Percentiles rank a stretch among this genome's conserved stretches.
Conservation (phyloP, 2,888 invertebrate genomes). For the Cheilosia urbana region DNA sequence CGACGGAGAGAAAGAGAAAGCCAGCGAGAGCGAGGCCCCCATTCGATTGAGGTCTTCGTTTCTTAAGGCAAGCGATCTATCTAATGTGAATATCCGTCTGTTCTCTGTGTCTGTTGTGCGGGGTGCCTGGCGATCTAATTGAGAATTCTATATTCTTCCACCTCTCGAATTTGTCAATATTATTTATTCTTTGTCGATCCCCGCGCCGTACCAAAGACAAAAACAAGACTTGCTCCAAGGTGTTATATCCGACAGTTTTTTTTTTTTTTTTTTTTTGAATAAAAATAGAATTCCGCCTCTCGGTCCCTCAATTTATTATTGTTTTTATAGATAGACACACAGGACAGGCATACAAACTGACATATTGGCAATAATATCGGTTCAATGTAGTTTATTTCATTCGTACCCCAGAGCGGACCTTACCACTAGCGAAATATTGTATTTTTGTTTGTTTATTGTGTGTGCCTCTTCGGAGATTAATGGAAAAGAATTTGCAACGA, state of each 20-base stretch:
- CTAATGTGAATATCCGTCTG: not conserved
- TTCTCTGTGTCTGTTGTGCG: not conserved
- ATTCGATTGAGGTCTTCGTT: not conserved
- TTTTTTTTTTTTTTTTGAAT: not conserved
- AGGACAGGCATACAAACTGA: slow-evolving; percentile 19
- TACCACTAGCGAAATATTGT: slow-evolving; percentile 15
- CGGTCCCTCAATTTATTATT: slow-evolving; percentile 61
- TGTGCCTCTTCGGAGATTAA: slow-evolving; percentile 20
- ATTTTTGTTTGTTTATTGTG: not conserved
- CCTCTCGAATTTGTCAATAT: slow-evolving; percentile 42
- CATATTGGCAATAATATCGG: slow-evolving; percentile 66
- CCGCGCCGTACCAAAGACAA: slow-evolving; percentile 14
- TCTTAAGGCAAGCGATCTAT: not conserved
- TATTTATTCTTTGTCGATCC: slow-evolving; percentile 9
- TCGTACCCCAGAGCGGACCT: not conserved
- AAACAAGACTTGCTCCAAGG: slow-evolving; percentile 37
- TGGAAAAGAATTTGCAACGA: slow-evolving; percentile 20
- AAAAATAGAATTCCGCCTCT: slow-evolving; percentile 65
- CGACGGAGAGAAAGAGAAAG: not conserved
- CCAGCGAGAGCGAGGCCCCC: not conserved
- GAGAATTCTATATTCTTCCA: slow-evolving; percentile 20
- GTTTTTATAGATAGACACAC: slow-evolving; percentile 50
- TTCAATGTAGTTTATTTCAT: slow-evolving; percentile 49
- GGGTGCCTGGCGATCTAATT: not conserved
- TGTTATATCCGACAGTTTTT: slow-evolving; percentile 35